Evolutionary conservation across 2,797 vertebrate genomes (phyloP).

Genomic region (Chelon auratus): DNA sequence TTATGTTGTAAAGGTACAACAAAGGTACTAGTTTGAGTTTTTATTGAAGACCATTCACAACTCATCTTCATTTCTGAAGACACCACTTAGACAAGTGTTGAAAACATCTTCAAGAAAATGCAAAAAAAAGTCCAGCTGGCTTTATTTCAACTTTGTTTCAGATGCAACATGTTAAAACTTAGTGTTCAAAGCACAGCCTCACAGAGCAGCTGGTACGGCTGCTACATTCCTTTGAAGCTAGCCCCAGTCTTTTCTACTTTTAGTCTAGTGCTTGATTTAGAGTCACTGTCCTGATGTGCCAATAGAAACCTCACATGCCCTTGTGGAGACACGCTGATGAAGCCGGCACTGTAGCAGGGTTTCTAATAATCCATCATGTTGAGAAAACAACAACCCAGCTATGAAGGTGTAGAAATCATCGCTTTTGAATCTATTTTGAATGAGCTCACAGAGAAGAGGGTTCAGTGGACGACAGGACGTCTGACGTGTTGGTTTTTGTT

Average conservation of each 20-base stretch:
- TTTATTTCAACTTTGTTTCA: too few relatives aligned
- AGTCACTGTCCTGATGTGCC: neutral
- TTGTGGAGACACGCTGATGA: neutral
- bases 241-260: neutral
- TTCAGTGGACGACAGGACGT: constrained; percentile 37
- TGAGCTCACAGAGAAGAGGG: constrained; percentile 17
- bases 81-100: too few relatives aligned
- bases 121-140: too few relatives aligned
- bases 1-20: too few relatives aligned
- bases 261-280: neutral
- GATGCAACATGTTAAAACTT: too few relatives aligned
- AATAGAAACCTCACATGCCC: neutral
- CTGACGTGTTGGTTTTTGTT: constrained; percentile 49
- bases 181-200: neutral
- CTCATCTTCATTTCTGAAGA: too few relatives aligned
- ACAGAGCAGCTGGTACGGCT: neutral
- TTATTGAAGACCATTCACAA: too few relatives aligned
- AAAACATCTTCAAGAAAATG: too few relatives aligned
- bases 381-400: constrained; percentile 16
- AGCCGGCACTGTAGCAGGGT: neutral
- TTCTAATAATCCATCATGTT: neutral
- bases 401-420: constrained; percentile 17
- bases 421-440: constrained; percentile 36
- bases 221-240: neutral
- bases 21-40: too few relatives aligned